Conservation (phyloP, 23 tunicate species). For the Botrylloides violaceus region DNA sequence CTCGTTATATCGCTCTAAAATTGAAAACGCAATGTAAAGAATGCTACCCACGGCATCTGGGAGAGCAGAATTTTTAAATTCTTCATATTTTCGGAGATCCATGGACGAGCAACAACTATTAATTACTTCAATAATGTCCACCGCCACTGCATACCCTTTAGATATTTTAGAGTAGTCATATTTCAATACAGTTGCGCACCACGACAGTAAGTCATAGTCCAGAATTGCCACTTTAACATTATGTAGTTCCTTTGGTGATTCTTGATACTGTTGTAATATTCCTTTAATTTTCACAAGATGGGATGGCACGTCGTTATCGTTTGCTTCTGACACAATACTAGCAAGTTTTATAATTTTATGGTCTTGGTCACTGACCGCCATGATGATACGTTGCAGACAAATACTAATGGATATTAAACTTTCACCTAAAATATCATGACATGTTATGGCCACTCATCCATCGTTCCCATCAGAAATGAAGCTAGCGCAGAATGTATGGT, state of each 20-base stretch:
- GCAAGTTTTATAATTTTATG: slow-evolving; percentile 41
- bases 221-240: slow-evolving; percentile 29
- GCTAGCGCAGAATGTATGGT: too few relatives aligned
- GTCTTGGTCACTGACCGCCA: neutral
- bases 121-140: slow-evolving; percentile 30
- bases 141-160: slow-evolving; percentile 47
- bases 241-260: slow-evolving; percentile 19
- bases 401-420: too few relatives aligned
- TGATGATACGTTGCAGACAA: too few relatives aligned
- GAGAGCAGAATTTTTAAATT: slow-evolving; percentile 42
- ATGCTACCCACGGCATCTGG: slow-evolving; percentile 50
- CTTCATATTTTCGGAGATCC: slow-evolving; percentile 36
- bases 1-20: slow-evolving; percentile 51
- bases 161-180: slow-evolving; percentile 53
- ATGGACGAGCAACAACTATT: slow-evolving; percentile 39
- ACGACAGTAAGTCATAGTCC: slow-evolving; percentile 72
- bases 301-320: slow-evolving; percentile 46
- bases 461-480: too few relatives aligned
- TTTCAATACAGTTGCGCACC: slow-evolving; percentile 60
- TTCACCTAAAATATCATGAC: too few relatives aligned
- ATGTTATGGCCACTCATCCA: too few relatives aligned
- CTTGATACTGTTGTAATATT: slow-evolving; percentile 29
- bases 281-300: slow-evolving; percentile 38
- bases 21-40: slow-evolving; percentile 23
- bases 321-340: slow-evolving; percentile 47